Evolutionary conservation across 2,888 invertebrate genomes (phyloP), one percentile per base, ranked within the genome.

Genomic region (Melikaiella ostensackeni): DNA sequence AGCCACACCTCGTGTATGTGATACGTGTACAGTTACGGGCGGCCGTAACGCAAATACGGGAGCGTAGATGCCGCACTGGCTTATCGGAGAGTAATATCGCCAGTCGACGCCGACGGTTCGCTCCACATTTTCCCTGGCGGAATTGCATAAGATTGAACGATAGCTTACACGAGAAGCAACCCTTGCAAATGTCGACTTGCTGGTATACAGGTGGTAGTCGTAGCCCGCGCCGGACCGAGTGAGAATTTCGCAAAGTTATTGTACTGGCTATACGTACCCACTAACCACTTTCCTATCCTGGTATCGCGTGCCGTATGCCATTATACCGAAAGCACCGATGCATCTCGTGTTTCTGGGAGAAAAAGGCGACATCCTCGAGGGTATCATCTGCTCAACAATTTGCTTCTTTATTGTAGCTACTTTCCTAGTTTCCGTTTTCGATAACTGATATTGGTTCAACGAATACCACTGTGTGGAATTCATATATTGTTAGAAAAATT

Each of bases 81-180:
- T 85, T 85, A 87, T 87, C 86, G 64, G 33, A 70, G 78, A 77
- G 81, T 84, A 82, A 86, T 84, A 87, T 85, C 86, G 75, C 75
- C 79, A 73, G 81, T 83, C 82, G 80, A 46, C 70, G 73, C 73
- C 57, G 74, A 80, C 84, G 81, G 83, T 83, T 86, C 86, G 85
- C 85, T 88, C 86, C 85, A 86, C 88, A 87, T 88, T 90, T 87
- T 88, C 87, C 81, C 85, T 84, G 84, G 79, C 85, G 87, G 85
- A 89, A 89, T 89, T 87, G 86, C 88, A 86, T 83, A 87, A 89
- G 89, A 89, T 89, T 84, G 87, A 88, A 84, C 87, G 89, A 89
- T 89, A 90, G 84, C 83, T 81, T 79, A 84, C 88, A 88, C 88
- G 88, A 87, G 84, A 87, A 74, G 59, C 55, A 73, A 64, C 61